These are phyloP conservation scores for Anolis sagrei DNA, from an alignment of 2,113 vertebrate genomes.

Conservation along the genomic window DNA sequence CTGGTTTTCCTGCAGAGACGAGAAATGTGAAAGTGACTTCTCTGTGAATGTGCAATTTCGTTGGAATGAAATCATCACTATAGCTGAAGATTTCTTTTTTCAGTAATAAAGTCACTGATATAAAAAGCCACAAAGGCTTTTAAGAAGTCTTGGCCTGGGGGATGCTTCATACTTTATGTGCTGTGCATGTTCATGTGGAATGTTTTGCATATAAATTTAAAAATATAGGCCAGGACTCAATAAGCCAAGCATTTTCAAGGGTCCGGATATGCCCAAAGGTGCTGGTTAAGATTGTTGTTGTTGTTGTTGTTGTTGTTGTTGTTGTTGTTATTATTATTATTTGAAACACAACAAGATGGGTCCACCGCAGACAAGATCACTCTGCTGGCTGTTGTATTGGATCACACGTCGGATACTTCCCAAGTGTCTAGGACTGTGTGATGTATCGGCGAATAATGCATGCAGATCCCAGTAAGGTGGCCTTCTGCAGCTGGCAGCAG, in stretches of 20 bases:
- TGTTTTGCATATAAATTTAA: constrained; percentile 2
- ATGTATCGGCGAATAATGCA: too few species aligned
- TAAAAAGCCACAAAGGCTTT: neutral
- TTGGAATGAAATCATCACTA: neutral
- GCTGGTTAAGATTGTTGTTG: neutral
- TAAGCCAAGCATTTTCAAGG: neutral
- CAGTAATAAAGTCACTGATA: neutral
- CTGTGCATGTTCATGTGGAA: neutral
- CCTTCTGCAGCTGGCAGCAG: too few species aligned
- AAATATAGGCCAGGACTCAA: constrained; percentile 10
- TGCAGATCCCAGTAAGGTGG: too few species aligned
- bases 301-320: too few species aligned
- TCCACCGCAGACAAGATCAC: too few species aligned
- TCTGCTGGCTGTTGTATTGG: too few species aligned
- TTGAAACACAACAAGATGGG: too few species aligned
- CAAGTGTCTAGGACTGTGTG: too few species aligned
- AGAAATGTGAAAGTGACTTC: neutral
- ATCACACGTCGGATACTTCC: too few species aligned
- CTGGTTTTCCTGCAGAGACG: neutral
- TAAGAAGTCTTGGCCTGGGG: neutral
- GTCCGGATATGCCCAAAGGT: neutral
- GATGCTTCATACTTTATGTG: neutral
- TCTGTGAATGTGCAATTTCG: neutral
- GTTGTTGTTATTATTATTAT: too few species aligned
- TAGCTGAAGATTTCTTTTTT: neutral